Evolutionary conservation across 2,888 invertebrate genomes (phyloP).

Genomic region (Synanthedon andrenaeformis): DNA sequence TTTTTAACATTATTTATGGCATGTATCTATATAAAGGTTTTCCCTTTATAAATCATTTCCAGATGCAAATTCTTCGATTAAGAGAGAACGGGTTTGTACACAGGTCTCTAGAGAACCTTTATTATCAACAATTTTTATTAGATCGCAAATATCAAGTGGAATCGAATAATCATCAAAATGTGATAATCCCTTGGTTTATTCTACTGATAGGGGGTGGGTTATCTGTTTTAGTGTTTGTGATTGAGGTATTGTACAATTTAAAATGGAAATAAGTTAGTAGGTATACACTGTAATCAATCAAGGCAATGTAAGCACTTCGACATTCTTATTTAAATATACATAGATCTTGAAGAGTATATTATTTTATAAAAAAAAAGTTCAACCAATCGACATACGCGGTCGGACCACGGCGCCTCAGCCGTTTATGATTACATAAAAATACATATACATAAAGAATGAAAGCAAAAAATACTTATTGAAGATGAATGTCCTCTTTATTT

Average conservation of each 20-base stretch:
- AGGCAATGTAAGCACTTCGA: too few relatives aligned
- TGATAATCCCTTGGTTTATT: background rate
- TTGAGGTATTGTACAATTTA: background rate
- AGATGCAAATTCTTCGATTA: slow-evolving; percentile 15
- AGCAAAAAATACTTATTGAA: too few relatives aligned
- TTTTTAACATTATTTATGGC: slow-evolving; percentile 7
- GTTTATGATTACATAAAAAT: too few relatives aligned
- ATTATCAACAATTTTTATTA: background rate
- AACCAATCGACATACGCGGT: too few relatives aligned
- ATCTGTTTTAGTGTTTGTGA: background rate
- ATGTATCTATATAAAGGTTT: slow-evolving; percentile 11
- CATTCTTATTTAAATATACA: too few relatives aligned
- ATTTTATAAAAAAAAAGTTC: too few relatives aligned
- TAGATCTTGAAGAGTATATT: too few relatives aligned
- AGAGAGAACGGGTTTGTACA: slow-evolving; percentile 31
- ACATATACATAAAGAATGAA: too few relatives aligned
- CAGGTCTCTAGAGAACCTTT: slow-evolving; percentile 7
- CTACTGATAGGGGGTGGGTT: background rate
- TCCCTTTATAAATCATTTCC: slow-evolving; percentile 5
- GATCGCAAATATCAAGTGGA: background rate
- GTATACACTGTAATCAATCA: too few relatives aligned
- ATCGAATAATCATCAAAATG: background rate
- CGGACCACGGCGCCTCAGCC: too few relatives aligned
- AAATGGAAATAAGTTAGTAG: too few relatives aligned
- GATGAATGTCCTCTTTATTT: too few relatives aligned